Base-by-base conservation (phyloP, 2,888 invertebrate species). In the Epirrhoe tristata region DNA sequence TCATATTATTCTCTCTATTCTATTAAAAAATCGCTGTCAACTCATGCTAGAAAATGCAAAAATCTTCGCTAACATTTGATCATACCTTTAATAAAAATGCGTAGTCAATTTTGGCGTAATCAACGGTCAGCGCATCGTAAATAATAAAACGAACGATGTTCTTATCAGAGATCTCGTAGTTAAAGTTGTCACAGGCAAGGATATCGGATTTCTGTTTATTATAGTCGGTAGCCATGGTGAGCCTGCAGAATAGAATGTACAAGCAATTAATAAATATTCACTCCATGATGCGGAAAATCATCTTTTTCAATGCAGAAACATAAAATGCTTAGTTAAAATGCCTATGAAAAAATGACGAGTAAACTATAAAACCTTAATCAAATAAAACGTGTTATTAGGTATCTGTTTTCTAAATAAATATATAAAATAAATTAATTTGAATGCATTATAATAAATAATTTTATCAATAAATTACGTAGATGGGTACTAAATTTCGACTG, bases 171-270 rank as follows among this genome's bases (percentile, higher is more conserved):
- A 92, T 92, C 90, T 86, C 77, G 86, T 81, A 82, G 83, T 83
- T 87, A 87, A 89, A 86, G 56, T 78, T 83, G 84, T 84, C 81
- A 84, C 81, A 81, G 81, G 81, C 83, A 81, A 81, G 78, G 79
- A 82, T 91, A 90, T 93, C 92, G 86, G 86, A 90, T 93, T 91
- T 89, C 93, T 85, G 91, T 91, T 91, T 91, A 91, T 86, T 84
- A 84, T 87, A 77, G 78, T 79, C 79, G 77, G 88, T 87, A 85
- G 89, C 87, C 72, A 78, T 73, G 82, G 81, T 85, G 82, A 81
- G 85, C 85, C 82, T 76, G 80, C 64, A 69, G 71, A 58, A 62
- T 54, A 60, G 12, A 10, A 48, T 50, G 12, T 51, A 64, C 34
- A 6, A 24, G 1, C 14, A 14, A 16, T 12, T 10, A 24, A 6